These are phyloP conservation scores for Hippoglossus stenolepis DNA, from an alignment of 2,113 vertebrate species.

Conservation along the genomic window DNA sequence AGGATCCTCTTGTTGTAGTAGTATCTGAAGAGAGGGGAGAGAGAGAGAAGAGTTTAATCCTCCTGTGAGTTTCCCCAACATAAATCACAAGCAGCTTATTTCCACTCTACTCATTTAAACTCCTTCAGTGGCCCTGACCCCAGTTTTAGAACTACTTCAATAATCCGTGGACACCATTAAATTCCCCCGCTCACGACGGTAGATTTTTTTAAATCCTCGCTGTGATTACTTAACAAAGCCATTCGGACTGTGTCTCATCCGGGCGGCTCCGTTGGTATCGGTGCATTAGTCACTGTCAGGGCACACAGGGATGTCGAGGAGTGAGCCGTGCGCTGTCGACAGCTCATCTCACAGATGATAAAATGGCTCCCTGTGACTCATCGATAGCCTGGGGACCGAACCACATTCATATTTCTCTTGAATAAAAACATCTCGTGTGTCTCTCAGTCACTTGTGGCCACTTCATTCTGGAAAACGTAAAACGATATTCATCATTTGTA, in stretches of 20 bases:
- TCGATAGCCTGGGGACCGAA: slow-evolving; percentile 37
- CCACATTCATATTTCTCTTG: slow-evolving; percentile 60
- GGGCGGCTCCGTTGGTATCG: slow-evolving; percentile 52
- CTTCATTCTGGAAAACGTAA: slow-evolving; percentile 47
- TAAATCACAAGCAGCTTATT: slow-evolving; percentile 18
- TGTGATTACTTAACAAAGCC: no score
- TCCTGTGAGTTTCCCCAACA: not conserved
- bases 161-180: no score
- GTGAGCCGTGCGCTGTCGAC: slow-evolving; percentile 56
- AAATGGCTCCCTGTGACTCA: slow-evolving; percentile 72
- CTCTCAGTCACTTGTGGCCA: slow-evolving; percentile 35
- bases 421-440: slow-evolving; percentile 27
- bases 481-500: slow-evolving; percentile 25
- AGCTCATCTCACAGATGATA: slow-evolving; percentile 59
- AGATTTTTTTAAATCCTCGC: no score
- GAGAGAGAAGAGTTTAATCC: not conserved
- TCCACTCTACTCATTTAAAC: not conserved
- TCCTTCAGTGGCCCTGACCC: no score
- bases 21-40: slow-evolving; percentile 80
- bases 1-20: slow-evolving; percentile 96
- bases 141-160: no score
- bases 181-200: no score
- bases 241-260: not conserved
- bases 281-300: slow-evolving; percentile 62
- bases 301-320: slow-evolving; percentile 40